Base-by-base conservation (phyloP, 2,797 vertebrate species). In the Picus viridis region DNA sequence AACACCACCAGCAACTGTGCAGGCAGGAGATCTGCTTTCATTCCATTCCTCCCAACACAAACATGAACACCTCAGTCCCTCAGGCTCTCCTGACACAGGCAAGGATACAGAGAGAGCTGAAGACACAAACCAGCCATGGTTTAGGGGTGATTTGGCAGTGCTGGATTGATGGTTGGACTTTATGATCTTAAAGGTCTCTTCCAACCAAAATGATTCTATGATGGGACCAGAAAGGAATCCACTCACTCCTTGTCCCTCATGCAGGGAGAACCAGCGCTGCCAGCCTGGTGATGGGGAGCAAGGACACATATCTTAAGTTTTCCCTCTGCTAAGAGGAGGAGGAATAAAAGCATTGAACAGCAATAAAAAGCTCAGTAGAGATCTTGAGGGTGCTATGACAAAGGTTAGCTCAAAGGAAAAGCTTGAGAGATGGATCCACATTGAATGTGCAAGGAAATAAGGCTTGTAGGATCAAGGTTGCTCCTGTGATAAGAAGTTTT, bases 1-100 rank as follows among this genome's bases (percentile, higher is more conserved):
- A 89, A 59, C 18, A 54, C 59, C n/a, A 29, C 13, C 64, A 32
- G 53, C 0, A 1, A 36, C 22, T 17, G 36, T 1, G 3, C 2
- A 7, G 39, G 51, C 67, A 83, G 39, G 45, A 84, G 19, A 59
- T 7, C 10, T 1, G 19, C 32, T 69, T n/a, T n/a, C 78, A 64
- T 9, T 36, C 45, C 39, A 5, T 5, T 14, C 27, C 57, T 70
- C 77, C 16, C 51, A 49, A 2, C 12, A 10, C 13, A n/a, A 32
- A 59, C 10, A 6, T 1, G 23, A 69, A 26, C 12, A 32, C 7
- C 2, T 6, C 20, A 2, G 20, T 7, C 16, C 45, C 41, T 43
- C 72, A 77, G 36, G 67, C 43, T 49, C 53, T 78, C 32, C 73
- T 24, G n/a, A 23, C 57, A 79, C 18, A 49, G 32, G 20, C 34